Evolutionary conservation across 2,888 invertebrate species (phyloP).

Genomic region (Aleiodes testaceus): DNA sequence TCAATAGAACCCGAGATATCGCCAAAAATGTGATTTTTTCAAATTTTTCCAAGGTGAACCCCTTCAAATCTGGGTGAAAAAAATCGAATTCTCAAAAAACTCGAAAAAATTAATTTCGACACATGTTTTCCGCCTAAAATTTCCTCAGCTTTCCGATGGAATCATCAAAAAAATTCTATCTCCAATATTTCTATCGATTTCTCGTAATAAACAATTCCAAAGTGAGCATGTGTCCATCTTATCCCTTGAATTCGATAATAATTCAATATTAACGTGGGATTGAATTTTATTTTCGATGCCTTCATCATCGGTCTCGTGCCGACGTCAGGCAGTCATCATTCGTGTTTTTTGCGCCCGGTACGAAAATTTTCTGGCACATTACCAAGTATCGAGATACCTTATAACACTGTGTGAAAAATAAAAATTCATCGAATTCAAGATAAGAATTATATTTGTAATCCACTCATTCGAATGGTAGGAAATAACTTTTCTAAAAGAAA

Average conservation of each 20-base stretch:
- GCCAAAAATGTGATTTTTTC: too few species aligned
- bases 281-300: conserved; percentile 63
- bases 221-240: too few species aligned
- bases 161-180: too few species aligned
- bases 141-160: too few species aligned
- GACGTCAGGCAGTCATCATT: conserved; percentile 61
- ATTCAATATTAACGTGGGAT: conserved; percentile 14
- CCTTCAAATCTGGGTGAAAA: too few species aligned
- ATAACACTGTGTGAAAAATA: conserved; percentile 54
- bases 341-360: conserved; percentile 55
- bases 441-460: conserved; percentile 45
- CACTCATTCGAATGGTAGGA: conserved; percentile 11
- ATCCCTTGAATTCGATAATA: not conserved
- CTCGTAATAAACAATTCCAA: too few species aligned
- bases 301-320: conserved; percentile 63
- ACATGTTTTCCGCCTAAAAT: too few species aligned
- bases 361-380: conserved; percentile 44
- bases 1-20: too few species aligned
- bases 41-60: too few species aligned
- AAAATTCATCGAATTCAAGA: conserved; percentile 65
- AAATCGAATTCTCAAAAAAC: too few species aligned
- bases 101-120: too few species aligned
- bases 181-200: too few species aligned
- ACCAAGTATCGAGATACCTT: conserved; percentile 46
- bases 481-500: conserved; percentile 38